A percentile compares a stretch with the other conserved stretches of the same genome.
Conservation (phyloP, 2,113 vertebrate species). For the Philantomba maxwellii region DNA sequence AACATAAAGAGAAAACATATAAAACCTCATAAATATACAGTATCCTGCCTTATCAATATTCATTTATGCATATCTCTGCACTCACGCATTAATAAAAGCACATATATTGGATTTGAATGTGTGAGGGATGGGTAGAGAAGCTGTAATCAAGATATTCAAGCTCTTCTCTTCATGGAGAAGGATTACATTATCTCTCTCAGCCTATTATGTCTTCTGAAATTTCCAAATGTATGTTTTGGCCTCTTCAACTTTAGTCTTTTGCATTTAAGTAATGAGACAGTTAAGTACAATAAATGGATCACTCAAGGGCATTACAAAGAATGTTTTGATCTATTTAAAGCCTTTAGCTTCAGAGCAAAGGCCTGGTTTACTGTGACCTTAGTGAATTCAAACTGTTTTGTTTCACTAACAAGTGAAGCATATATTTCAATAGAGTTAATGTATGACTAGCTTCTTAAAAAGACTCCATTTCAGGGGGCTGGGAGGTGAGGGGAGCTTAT, state of each 20-base stretch:
- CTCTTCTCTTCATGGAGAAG: slow-evolving; percentile 67
- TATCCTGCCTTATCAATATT: slow-evolving; percentile 75
- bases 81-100: slow-evolving; percentile 70
- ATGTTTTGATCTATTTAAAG: slow-evolving; percentile 73
- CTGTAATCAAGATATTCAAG: slow-evolving; percentile 70
- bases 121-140: slow-evolving; percentile 63
- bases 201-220: slow-evolving; percentile 75
- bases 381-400: slow-evolving; percentile 73
- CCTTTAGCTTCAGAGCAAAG: slow-evolving; percentile 78
- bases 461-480: not conserved
- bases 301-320: slow-evolving; percentile 74
- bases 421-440: slow-evolving; percentile 75
- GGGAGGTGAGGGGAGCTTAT: not conserved
- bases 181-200: slow-evolving; percentile 67
- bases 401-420: slow-evolving; percentile 76
- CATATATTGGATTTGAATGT: slow-evolving; percentile 74
- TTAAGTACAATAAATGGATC: slow-evolving; percentile 73
- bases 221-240: slow-evolving; percentile 76
- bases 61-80: slow-evolving; percentile 76
- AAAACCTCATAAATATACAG: slow-evolving; percentile 76
- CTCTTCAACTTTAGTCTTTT: slow-evolving; percentile 78
- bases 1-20: slow-evolving; percentile 75
- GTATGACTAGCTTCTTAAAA: slow-evolving; percentile 37
- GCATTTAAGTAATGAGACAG: slow-evolving; percentile 77
- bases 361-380: slow-evolving; percentile 73